Base-by-base conservation (phyloP, 2,113 vertebrate genomes). In the Hyaena hyaena region DNA sequence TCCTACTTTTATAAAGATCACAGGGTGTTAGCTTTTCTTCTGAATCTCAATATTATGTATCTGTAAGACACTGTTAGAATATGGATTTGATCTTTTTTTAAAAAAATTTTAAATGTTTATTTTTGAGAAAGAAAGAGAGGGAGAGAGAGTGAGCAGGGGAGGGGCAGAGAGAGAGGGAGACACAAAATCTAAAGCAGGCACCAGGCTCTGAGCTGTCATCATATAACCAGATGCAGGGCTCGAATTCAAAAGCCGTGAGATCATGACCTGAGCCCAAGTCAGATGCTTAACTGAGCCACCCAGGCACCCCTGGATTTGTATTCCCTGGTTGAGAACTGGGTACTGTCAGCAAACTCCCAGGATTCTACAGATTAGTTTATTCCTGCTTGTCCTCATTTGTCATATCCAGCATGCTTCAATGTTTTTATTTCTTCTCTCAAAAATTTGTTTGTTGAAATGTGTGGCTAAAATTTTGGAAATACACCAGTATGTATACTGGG, bases 391-490 rank as follows among this genome's bases (percentile, higher is more conserved):
- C 23, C 14, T 95, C 28, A 68, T 43, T 84, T 95, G 28, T 74
- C 24, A 17, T 85, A 63, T 71, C 21, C 86, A 69, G 26, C 53
- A 86, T 21, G 28, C 58, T 35, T 89, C 65, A 79, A 10, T 90
- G 24, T 66, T 89, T 81, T 39, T 43, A 74, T 86, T 93, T 4
- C 15, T 92, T 17, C 35, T 89, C 53, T 73, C 28, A 83, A 63
- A 35, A 82, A 85, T 85, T 87, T 84, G 21, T 90, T 93, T 93
- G 26, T 58, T 77, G 84, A 93, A 82, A 86, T 95, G 31, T 90
- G 39, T 77, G 48, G 33, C 19, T 88, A 92, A 88, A 80, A 55
- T 84, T 84, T 79, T 91, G 61, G 68, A 96, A 84, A 94, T 80
- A 33, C 11, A 66, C 4, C 24, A 73, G 77, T 73, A 19, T 88